phyloP scores from a whole-genome alignment of 1,140 invertebrate genomes.

The Pinna nobilis region DNA sequence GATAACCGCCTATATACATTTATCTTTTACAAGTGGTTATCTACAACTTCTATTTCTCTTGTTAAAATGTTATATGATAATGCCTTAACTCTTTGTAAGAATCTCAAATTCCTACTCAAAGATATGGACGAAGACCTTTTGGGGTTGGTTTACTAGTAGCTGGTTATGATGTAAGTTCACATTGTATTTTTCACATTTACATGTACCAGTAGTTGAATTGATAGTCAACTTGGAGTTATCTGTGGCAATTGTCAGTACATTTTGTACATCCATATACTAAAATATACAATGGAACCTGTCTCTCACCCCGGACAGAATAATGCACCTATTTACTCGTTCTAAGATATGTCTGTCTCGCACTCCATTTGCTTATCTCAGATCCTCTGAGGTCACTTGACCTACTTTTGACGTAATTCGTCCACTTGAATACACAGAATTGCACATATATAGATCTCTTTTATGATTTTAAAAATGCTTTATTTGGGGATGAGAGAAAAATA shows the following conservation, averaged over 20 bases:
- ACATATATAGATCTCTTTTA: no score
- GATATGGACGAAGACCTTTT: constrained; percentile 96
- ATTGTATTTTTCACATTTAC: not conserved
- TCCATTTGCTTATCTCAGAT: no score
- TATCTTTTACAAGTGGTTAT: not conserved
- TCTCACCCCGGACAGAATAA: not conserved
- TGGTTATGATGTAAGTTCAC: constrained; percentile 91
- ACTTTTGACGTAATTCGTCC: no score
- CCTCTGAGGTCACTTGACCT: no score
- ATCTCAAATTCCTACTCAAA: constrained; percentile 97
- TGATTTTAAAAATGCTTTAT: no score
- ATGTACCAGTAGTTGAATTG: not conserved
- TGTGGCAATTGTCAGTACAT: not conserved
- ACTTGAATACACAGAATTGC: no score
- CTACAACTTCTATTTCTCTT: not conserved
- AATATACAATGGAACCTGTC: no score
- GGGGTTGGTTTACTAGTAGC: constrained; percentile 97
- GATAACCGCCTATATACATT: no score
- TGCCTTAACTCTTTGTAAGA: constrained; percentile 73
- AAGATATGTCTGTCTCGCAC: not conserved
- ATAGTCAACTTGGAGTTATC: not conserved
- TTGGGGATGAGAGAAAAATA: no score
- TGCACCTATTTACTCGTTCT: not conserved
- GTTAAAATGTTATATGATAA: not conserved
- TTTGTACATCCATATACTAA: no score